These are phyloP conservation scores for Pterocles gutturalis DNA, from an alignment of 2,113 vertebrate species.

Conservation along the genomic window DNA sequence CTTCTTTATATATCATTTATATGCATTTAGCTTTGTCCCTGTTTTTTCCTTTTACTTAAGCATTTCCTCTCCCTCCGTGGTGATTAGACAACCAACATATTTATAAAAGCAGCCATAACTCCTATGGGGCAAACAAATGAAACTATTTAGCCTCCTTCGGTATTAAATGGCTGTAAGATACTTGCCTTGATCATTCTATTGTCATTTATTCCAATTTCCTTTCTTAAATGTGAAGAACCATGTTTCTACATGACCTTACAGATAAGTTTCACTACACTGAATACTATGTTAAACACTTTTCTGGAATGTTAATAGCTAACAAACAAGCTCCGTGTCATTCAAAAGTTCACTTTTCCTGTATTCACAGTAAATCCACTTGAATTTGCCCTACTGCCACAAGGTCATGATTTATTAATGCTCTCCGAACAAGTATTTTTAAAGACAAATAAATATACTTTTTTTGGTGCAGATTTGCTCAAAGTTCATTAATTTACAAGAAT, in stretches of 20 bases:
- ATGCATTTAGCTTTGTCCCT: not conserved
- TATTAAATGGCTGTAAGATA: not conserved
- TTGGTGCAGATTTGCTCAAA: not conserved
- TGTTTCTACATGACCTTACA: not conserved
- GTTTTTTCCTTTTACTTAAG: not conserved
- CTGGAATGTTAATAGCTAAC: not conserved
- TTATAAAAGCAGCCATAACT: not conserved
- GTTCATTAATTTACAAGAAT: conserved; percentile 49
- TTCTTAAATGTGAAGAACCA: not conserved
- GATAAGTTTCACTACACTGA: not conserved
- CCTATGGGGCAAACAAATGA: not conserved
- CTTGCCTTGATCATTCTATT: not conserved
- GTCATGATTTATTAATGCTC: not conserved
- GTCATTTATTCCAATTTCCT: not conserved
- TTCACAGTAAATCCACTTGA: not conserved
- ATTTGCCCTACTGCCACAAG: not conserved
- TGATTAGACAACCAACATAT: not conserved
- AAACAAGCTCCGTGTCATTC: not conserved
- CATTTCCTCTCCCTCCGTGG: not conserved
- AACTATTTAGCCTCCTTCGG: not conserved
- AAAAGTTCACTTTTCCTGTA: not conserved
- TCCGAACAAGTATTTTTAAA: not conserved
- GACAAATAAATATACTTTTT: conserved; percentile 8
- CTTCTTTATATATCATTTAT: not conserved
- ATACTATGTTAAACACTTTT: not conserved